Evolutionary conservation across 1,140 invertebrate species (phyloP).

Genomic region (Lordiphosa collinella): DNA sequence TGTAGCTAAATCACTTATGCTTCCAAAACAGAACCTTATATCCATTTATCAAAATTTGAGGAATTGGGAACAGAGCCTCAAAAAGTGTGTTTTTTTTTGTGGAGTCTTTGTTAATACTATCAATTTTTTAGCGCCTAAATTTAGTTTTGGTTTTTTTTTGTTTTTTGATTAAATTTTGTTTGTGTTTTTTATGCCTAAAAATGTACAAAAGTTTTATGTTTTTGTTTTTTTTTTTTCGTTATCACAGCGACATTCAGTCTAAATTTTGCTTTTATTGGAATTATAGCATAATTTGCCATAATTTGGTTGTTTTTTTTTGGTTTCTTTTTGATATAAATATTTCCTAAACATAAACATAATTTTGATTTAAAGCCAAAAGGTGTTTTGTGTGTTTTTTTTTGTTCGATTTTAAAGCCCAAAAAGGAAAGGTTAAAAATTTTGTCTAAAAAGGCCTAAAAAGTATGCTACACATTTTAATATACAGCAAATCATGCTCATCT

Average conservation of each 20-base stretch:
- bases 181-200: slow-evolving; percentile 9
- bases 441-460: slow-evolving; percentile 73
- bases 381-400: slow-evolving; percentile 38
- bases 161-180: slow-evolving; percentile 41
- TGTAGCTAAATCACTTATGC: too few relatives aligned
- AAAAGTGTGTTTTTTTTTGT: slow-evolving; percentile 26
- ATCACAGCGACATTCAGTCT: slow-evolving; percentile 80
- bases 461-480: slow-evolving; percentile 58
- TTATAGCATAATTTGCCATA: slow-evolving; percentile 76
- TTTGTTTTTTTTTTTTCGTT: slow-evolving; percentile 53
- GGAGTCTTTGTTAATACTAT: slow-evolving; percentile 32
- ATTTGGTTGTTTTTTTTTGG: slow-evolving; percentile 59
- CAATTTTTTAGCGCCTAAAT: slow-evolving; percentile 75
- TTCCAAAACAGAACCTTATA: too few relatives aligned
- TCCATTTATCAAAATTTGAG: too few relatives aligned
- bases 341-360: slow-evolving; percentile 69
- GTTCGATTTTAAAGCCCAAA: slow-evolving; percentile 53
- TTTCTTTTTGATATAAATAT: slow-evolving; percentile 40
- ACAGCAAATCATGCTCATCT: slow-evolving; percentile 73
- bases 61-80: too few relatives aligned
- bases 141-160: slow-evolving; percentile 62
- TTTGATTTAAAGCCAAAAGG: slow-evolving; percentile 78
- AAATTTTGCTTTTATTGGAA: slow-evolving; percentile 79
- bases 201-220: slow-evolving; percentile 7
- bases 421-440: slow-evolving; percentile 67